Base-by-base conservation (phyloP, 2,797 vertebrate species). In the Catharus ustulatus region DNA sequence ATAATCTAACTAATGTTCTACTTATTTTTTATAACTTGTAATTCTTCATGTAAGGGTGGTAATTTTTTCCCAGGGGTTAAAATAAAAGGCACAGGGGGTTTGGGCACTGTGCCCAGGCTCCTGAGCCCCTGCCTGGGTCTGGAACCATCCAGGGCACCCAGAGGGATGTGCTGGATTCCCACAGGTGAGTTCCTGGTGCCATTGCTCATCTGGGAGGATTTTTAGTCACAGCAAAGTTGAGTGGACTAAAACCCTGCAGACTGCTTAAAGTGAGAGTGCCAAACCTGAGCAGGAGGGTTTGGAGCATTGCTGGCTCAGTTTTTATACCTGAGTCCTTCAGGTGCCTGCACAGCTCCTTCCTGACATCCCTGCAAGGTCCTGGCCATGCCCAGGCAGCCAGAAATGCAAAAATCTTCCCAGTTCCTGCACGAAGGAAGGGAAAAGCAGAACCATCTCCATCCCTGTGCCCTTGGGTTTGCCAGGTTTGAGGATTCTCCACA, bases 241-340 rank as follows among this genome's bases (percentile, higher is more conserved):
- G 6, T 38, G 66, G 54, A 13, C 22, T 40, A 6, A 91, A 63
- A 1, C 24, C 21, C 62, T 52, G 49, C 57, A 74, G 81, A 11
- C 1, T 1, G 0, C 17, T 64, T 43, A n/a, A 18, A 72, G 32
- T 20, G 36, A 88, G 88, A 71, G 26, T 11, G 9, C 26, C 12
- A 51, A 64, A 40, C 21, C 55, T 13, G 26, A 43, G 54, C 16
- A 8, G 1, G 30, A 45, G 42, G 59, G 5, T 48, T 3, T 3
- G 67, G 1, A 15, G n/a, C 3, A 1, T 13, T 63, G 85, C 61
- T 10, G 52, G 21, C 57, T 57, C 64, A 10, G 32, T 87, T 88
- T 97, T 95, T 84, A 32, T 64, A 43, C 59, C 64, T 30, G 69
- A 84, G 76, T 46, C 79, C 89, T 72, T 90, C 57, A 87, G 90